Percentiles rank a stretch among this genome's conserved stretches.
These are phyloP conservation scores for Anolis apletophallus DNA, from an alignment of 2,797 vertebrate species.

Conservation along the genomic window DNA sequence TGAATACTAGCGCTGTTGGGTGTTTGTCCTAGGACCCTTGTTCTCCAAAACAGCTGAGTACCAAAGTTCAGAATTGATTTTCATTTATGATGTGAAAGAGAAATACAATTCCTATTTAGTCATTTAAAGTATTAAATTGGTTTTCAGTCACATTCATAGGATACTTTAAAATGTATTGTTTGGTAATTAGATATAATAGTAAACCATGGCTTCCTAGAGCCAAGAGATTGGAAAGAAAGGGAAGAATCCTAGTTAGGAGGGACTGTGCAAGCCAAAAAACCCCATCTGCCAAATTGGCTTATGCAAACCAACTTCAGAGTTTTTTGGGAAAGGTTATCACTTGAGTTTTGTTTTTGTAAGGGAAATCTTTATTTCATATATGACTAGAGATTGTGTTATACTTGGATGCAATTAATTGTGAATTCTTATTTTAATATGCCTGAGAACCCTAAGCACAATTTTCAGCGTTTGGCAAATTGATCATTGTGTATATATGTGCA, in stretches of 20 bases:
- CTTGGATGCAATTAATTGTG: background rate
- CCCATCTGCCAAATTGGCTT: background rate
- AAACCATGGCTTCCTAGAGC: background rate
- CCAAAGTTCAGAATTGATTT: too few species aligned
- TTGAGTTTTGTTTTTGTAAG: background rate
- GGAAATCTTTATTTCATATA: background rate
- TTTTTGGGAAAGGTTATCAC: constrained; percentile 1
- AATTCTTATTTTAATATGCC: background rate
- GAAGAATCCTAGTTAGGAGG: background rate
- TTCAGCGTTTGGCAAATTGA: background rate
- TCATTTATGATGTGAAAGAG: background rate
- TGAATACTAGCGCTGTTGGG: too few species aligned
- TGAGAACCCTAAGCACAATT: background rate
- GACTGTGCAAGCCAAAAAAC: background rate
- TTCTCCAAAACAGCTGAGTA: too few species aligned
- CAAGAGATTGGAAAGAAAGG: background rate
- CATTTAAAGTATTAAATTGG: background rate
- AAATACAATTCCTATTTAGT: background rate
- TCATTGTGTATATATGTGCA: background rate
- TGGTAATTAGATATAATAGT: background rate
- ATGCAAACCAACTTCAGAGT: background rate
- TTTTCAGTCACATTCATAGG: background rate
- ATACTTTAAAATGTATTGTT: background rate
- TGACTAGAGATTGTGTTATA: background rate
- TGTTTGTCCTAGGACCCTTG: too few species aligned